Evolutionary conservation across 2,113 vertebrate genomes (phyloP), one percentile per base, ranked within the genome.

Genomic region (Caloenas nicobarica): DNA sequence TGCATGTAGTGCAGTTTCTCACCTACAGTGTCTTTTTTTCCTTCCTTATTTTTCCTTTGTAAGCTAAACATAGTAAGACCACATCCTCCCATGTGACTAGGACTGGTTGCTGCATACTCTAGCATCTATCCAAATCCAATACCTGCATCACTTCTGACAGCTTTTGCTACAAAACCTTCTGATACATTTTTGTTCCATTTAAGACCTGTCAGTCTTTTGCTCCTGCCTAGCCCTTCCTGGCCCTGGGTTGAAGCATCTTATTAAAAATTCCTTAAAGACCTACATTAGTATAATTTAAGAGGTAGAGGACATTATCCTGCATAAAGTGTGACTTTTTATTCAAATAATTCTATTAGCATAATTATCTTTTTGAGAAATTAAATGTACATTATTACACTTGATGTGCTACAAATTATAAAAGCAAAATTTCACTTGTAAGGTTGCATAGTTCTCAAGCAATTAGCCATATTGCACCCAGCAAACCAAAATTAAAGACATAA

Each of bases 401-500:
- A 97, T 97, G 87, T 96, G 94, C 89, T 93, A 97, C 96, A 97
- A 98, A 98, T 98, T 96, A 96, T 86, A 96, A 97, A 97, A 97
- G 86, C 89, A 95, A 98, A 96, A 97, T 91, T 97, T 97, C 91
- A 71, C 94, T 97, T 97, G 71, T 95, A 96, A 96, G 93, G 44
- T 97, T 97, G 96, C 96, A 88, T 73, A 97, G 88, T 96, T 98
- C 92, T 96, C 94, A 93, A 97, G 93, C 94, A 97, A 98, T 98
- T 98, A 97, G 91, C 96, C 95, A 96, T 95, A 97, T 97, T 98
- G 97, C 87, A 95, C 89, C 90, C 88, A 96, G 95, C 86, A 97
- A 97, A 97, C 91, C 86, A 97, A 98, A 98, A 98, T 98, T 98
- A 98, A 98, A 97, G 94, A 91, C 94, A 98, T 98, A 98, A 98